These are phyloP conservation scores for Ophiodon elongatus DNA, from an alignment of 2,113 vertebrate genomes.

Conservation along the genomic window DNA sequence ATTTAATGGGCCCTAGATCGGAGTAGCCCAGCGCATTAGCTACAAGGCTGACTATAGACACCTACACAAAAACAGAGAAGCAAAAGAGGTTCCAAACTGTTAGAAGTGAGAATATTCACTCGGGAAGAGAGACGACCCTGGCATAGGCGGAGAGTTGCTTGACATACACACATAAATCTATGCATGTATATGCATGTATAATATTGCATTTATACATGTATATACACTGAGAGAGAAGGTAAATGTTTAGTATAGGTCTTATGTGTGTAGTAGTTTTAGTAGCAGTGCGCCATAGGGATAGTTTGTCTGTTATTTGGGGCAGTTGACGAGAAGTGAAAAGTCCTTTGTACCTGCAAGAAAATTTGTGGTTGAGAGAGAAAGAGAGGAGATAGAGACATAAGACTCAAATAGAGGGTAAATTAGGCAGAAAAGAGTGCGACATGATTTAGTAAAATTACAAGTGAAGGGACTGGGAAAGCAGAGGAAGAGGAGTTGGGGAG, in stretches of 20 bases:
- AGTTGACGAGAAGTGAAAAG: slow-evolving; percentile 85
- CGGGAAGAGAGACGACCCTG: slow-evolving; percentile 89
- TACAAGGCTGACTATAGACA: slow-evolving; percentile 99
- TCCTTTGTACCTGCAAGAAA: slow-evolving; percentile 99
- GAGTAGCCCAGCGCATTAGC: slow-evolving; percentile 99
- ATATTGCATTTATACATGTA: slow-evolving; percentile 87
- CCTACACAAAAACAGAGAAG: slow-evolving; percentile 99
- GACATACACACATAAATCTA: slow-evolving; percentile 86
- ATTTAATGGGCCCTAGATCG: slow-evolving; percentile 99
- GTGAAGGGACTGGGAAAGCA: slow-evolving; percentile 72
- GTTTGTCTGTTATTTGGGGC: slow-evolving; percentile 81
- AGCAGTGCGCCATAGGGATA: slow-evolving; percentile 75
- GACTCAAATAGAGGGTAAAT: slow-evolving; percentile 84
- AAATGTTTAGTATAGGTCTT: slow-evolving; percentile 84
- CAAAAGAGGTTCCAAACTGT: slow-evolving; percentile 98
- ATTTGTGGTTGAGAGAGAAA: slow-evolving; percentile 91
- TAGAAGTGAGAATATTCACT: slow-evolving; percentile 91
- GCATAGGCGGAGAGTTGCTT: slow-evolving; percentile 88
- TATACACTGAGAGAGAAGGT: slow-evolving; percentile 85
- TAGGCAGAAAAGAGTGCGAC: slow-evolving; percentile 80
- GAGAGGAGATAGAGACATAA: slow-evolving; percentile 87
- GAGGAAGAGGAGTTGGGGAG: slow-evolving; percentile 76
- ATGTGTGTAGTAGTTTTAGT: slow-evolving; percentile 80
- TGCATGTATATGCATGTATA: slow-evolving; percentile 87
- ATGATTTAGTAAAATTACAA: slow-evolving; percentile 78